These are phyloP conservation scores for Lasioglossum pauxillum DNA, from an alignment of 2,888 invertebrate genomes.

Conservation along the genomic window DNA sequence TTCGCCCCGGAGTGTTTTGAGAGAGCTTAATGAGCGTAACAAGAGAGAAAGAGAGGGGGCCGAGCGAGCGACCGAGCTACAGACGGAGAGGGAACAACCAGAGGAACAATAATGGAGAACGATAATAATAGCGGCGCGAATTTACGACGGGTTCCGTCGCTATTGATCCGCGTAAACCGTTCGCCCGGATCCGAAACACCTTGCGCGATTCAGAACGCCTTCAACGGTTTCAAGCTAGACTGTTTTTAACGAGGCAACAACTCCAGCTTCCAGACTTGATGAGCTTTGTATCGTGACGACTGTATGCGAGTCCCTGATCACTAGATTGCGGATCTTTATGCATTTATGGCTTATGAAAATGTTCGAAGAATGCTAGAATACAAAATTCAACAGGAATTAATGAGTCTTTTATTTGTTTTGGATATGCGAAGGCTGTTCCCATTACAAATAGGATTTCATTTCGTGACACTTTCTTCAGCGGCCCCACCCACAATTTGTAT, in stretches of 20 bases:
- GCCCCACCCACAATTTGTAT: too few species aligned
- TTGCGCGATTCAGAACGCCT: not conserved
- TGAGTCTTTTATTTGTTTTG: too few species aligned
- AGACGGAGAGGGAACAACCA: not conserved
- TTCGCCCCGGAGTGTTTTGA: slow-evolving; percentile 11
- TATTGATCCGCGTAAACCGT: not conserved
- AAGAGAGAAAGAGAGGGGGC: not conserved
- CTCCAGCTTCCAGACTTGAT: not conserved
- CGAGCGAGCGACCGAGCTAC: not conserved
- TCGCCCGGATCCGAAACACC: not conserved
- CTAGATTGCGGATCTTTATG: too few species aligned
- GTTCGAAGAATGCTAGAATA: too few species aligned
- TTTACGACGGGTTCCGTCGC: not conserved
- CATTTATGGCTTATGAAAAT: too few species aligned
- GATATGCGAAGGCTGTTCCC: too few species aligned
- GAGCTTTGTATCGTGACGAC: not conserved
- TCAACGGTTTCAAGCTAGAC: not conserved
- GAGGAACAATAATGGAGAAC: not conserved
- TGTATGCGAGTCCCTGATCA: too few species aligned
- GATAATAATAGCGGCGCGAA: not conserved
- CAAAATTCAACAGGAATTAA: too few species aligned
- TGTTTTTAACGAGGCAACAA: not conserved
- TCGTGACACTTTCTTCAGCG: too few species aligned
- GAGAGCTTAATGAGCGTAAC: slow-evolving; percentile 12
- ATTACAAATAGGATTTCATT: too few species aligned